Conservation (phyloP, 2,888 invertebrate genomes). For the Scaptomyza polygonia region DNA sequence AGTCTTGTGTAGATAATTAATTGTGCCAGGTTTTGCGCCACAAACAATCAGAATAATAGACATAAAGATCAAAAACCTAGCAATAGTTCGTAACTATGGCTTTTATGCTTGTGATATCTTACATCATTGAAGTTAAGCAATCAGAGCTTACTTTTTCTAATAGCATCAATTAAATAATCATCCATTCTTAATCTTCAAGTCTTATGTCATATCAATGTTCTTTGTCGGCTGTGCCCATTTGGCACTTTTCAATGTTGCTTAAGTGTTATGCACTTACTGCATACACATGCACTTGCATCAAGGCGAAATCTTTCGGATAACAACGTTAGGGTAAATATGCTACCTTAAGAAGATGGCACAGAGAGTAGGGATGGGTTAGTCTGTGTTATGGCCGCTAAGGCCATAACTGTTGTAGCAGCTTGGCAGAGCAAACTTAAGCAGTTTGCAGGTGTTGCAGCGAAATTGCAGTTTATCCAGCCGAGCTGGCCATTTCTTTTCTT, state of each 20-base stretch:
- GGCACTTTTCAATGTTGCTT: slow-evolving; percentile 62
- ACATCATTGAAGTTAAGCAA: neutral
- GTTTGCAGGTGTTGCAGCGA: slow-evolving; percentile 75
- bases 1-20: neutral
- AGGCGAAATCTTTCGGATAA: slow-evolving; percentile 73
- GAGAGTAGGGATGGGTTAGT: neutral
- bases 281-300: slow-evolving; percentile 59
- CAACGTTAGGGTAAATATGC: slow-evolving; percentile 64
- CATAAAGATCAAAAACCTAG: neutral
- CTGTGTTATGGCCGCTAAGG: slow-evolving; percentile 56
- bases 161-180: neutral
- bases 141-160: neutral
- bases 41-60: neutral
- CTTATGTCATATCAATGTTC: slow-evolving; percentile 5
- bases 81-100: neutral
- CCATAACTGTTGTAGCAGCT: slow-evolving; percentile 67
- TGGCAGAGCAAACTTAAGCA: slow-evolving; percentile 69
- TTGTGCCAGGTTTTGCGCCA: neutral
- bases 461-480: slow-evolving; percentile 77
- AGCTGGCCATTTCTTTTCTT: slow-evolving; percentile 27
- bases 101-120: no score
- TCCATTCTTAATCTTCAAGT: neutral
- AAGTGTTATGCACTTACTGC: slow-evolving; percentile 75
- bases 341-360: slow-evolving; percentile 8
- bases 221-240: slow-evolving; percentile 66